Evolutionary conservation across 1,140 invertebrate species (phyloP), one percentile per base, ranked within the genome.

Genomic region (Zaprionus inermis): DNA sequence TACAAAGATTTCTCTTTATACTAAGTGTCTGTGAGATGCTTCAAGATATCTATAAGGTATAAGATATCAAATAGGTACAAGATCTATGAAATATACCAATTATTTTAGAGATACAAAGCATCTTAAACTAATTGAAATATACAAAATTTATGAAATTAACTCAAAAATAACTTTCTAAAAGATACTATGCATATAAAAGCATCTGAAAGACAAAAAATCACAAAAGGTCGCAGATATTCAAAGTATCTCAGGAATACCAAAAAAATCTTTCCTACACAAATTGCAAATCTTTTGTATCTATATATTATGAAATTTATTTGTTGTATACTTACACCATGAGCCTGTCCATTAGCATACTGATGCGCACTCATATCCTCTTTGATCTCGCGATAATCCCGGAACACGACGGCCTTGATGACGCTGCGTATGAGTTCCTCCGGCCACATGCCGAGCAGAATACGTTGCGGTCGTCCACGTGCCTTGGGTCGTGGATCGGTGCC

Each of bases 351-450:
- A 32, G 94, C 85, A 83, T 94, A 94, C 54, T 95, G 93, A 66
- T 94, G 93, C 5, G 80, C 68, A 79, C 78, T 58, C 30, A 91
- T 76, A 5, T 96, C 96, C 81, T 96, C 96, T 91, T 96, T 96
- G 77, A 96, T 95, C 76, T 96, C 94, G 73, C 94, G 93, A 44
- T 95, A 94, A 85, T 98, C 97, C 77, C 97, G 93, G 94, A 98
- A 98, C 22, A 98, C 97, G 36, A 98, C 97, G 22, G 97, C 96
- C 79, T 97, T 94, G 76, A 98, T 98, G 66, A 98, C 97, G 49
- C 96, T 96, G 80, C 96, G 95, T 83, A 98, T 97, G 91, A 98
- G 97, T 88, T 98, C 97, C 92, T 98, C 97, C 3, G 97, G 97
- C 97, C 97, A 98, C 75, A 97, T 96, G 67, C 97, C 97, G 63